Percentiles rank a stretch among this genome's conserved stretches.
Conservation (phyloP, 2,888 invertebrate genomes). For the Yponomeuta malinellus region DNA sequence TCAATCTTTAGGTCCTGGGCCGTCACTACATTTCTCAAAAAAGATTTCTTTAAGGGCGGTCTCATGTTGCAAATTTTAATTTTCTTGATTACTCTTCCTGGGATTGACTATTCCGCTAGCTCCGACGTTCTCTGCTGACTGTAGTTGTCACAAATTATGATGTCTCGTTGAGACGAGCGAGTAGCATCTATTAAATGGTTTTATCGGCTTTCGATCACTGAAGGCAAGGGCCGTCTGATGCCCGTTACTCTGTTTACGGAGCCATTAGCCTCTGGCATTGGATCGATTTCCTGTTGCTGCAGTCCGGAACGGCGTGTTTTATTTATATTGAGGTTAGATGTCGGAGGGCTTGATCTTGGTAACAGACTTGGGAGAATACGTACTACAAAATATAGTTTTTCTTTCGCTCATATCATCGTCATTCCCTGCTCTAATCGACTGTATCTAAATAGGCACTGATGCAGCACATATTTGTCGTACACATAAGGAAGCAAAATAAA, state of each 20-base stretch:
- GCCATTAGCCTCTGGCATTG: slow-evolving; percentile 40
- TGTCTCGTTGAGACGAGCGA: neutral
- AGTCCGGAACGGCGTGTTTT: slow-evolving; percentile 3
- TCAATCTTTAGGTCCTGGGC: too few relatives aligned
- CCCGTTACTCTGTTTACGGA: slow-evolving; percentile 35
- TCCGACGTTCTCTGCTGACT: neutral
- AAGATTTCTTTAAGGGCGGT: too few relatives aligned
- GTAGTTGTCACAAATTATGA: slow-evolving; percentile 12
- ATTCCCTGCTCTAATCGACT: neutral
- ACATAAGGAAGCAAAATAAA: neutral
- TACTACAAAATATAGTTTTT: neutral
- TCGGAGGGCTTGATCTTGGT: slow-evolving; percentile 6
- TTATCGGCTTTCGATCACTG: slow-evolving; percentile 22
- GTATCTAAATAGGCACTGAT: neutral
- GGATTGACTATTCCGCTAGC: neutral
- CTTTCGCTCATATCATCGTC: neutral
- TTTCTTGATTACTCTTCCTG: neutral
- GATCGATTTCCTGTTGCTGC: slow-evolving; percentile 42
- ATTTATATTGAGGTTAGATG: slow-evolving; percentile 14
- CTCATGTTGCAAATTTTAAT: neutral
- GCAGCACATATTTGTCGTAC: neutral
- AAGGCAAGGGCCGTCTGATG: slow-evolving; percentile 22
- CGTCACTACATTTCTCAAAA: too few relatives aligned
- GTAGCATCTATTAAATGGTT: slow-evolving; percentile 14
- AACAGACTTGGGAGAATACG: neutral